These are phyloP conservation scores for Apodemia mormo DNA, from an alignment of 2,888 invertebrate genomes.

Conservation along the genomic window DNA sequence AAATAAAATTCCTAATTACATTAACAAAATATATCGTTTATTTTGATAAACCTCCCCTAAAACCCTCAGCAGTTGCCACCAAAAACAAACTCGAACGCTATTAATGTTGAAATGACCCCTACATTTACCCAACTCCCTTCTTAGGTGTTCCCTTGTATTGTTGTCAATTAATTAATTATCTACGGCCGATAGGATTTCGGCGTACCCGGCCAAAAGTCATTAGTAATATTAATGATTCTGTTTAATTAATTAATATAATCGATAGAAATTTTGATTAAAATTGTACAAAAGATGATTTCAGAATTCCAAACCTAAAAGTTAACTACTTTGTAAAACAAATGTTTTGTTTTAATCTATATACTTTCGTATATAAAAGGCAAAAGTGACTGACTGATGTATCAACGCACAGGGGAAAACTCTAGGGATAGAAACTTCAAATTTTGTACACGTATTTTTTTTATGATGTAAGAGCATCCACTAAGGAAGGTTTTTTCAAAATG, in stretches of 20 bases:
- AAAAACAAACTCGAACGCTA: slow-evolving; percentile 49
- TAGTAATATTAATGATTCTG: slow-evolving; percentile 48
- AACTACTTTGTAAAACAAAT: too few species aligned
- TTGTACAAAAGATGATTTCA: not conserved
- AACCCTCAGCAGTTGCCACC: slow-evolving; percentile 40
- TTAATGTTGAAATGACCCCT: slow-evolving; percentile 46
- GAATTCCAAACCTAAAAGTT: not conserved
- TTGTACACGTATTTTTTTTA: too few species aligned
- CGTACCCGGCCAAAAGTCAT: slow-evolving; percentile 54
- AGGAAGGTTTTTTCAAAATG: too few species aligned
- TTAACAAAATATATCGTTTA: not conserved
- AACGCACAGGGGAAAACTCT: too few species aligned
- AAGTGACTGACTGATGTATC: too few species aligned
- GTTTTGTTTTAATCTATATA: too few species aligned
- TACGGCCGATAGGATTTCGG: slow-evolving; percentile 51
- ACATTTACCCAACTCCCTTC: slow-evolving; percentile 32
- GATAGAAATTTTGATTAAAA: not conserved
- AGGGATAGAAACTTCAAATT: too few species aligned
- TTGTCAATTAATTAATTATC: slow-evolving; percentile 77
- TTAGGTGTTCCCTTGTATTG: slow-evolving; percentile 50
- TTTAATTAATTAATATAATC: slow-evolving; percentile 6
- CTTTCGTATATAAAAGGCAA: too few species aligned
- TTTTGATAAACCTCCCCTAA: slow-evolving; percentile 10
- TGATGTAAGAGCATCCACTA: too few species aligned
- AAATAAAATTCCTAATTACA: too few species aligned